These are phyloP conservation scores for Panopea generosa DNA, from an alignment of 2,888 invertebrate species.

Conservation along the genomic window DNA sequence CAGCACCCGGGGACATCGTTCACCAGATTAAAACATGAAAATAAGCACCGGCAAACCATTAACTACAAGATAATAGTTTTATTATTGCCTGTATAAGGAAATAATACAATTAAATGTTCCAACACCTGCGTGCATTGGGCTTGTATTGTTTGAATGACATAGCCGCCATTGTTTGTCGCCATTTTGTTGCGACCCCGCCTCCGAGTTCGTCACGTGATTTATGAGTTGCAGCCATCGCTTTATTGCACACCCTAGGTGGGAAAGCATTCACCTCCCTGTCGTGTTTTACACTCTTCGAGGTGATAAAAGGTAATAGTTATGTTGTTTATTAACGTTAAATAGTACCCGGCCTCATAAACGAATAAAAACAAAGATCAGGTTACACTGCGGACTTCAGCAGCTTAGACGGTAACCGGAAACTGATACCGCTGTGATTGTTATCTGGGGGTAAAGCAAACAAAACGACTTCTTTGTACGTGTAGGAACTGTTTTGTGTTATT, in stretches of 20 bases:
- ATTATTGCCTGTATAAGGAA: slow-evolving; percentile 8
- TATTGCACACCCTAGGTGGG: slow-evolving; percentile 44
- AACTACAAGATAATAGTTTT: too few species aligned
- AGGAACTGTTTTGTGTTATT: slow-evolving; percentile 21
- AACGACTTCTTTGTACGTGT: slow-evolving; percentile 24
- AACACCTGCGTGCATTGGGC: slow-evolving; percentile 52
- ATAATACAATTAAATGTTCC: slow-evolving; percentile 23
- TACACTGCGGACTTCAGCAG: slow-evolving; percentile 25
- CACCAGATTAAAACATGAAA: too few species aligned
- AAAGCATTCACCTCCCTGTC: slow-evolving; percentile 31
- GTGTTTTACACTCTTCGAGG: slow-evolving; percentile 43
- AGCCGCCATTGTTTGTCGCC: slow-evolving; percentile 43
- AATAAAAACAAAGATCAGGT: slow-evolving; percentile 40
- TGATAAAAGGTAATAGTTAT: slow-evolving; percentile 52
- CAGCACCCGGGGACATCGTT: too few species aligned
- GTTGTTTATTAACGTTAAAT: slow-evolving; percentile 61
- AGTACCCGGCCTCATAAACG: slow-evolving; percentile 46
- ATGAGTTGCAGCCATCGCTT: slow-evolving; percentile 37
- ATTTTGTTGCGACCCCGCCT: slow-evolving; percentile 27
- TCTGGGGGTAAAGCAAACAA: slow-evolving; percentile 22
- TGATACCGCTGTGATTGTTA: slow-evolving; percentile 41
- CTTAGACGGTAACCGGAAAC: slow-evolving; percentile 21
- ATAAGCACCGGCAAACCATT: too few species aligned
- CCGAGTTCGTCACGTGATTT: slow-evolving; percentile 51
- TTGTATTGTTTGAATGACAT: slow-evolving; percentile 38